Base-by-base conservation (phyloP, 1,140 invertebrate species). In the Pteromalus puparum region DNA sequence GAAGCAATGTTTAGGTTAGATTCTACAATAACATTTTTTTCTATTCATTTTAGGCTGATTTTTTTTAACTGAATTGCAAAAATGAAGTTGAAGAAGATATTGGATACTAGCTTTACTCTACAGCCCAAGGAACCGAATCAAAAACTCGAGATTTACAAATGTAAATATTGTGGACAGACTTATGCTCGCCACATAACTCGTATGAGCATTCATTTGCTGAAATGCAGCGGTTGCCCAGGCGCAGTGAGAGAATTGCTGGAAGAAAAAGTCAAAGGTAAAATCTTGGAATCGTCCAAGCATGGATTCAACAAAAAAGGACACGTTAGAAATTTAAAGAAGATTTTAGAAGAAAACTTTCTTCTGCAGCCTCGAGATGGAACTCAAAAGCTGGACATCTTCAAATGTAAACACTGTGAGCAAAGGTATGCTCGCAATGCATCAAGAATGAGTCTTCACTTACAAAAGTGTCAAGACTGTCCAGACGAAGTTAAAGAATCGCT, bases 331-430 rank as follows among this genome's bases (percentile, higher is more conserved):
- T 53, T 86, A 0, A 86, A 86, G 72, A 86, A 83, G 30, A 86
- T 86, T 75, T 53, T 86, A 12, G 85, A 86, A 28, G 81, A 86
- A 38, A 83, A 86, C 30, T 86, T 86, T 86, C 1, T 80, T 1
- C 21, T 83, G 18, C 67, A 78, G 46, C 85, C 85, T 26, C n/a
- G 81, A 28, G 77, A 80, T 80, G 85, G 82, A 42, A 84, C 21
- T 34, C 85, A 86, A 73, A 86, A 86, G 24, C 38, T 86, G 10
- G 81, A 83, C 68, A 83, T 84, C 21, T 86, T 65, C 38, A 83
- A 86, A 82, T 86, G 85, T 81, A 84, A 83, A 76, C 85, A 86
- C 24, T 86, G 85, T 38, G 82, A 86, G 75, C 82, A 86, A 70
- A 86, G 81, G 38, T 86, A 86, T 74, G 85, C 85, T 9, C 77